These are phyloP conservation scores for Aquatica leii DNA, from an alignment of 2,888 invertebrate genomes.

Conservation along the genomic window DNA sequence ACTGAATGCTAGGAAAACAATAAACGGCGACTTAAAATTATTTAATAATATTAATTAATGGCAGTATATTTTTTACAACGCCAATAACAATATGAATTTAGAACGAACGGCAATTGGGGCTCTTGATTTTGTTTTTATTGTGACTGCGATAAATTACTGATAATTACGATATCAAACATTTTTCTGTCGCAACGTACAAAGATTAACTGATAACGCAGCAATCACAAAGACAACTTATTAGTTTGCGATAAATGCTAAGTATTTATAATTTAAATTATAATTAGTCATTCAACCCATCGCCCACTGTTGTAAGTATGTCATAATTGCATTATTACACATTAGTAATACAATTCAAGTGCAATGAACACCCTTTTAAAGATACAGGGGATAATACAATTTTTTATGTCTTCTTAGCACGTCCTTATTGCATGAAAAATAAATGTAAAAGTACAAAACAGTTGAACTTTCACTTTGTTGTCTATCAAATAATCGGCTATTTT, in stretches of 20 bases:
- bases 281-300: slow-evolving; percentile 6
- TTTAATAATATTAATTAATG: no score
- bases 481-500: slow-evolving; percentile 38
- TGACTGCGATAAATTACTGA: slow-evolving; percentile 26
- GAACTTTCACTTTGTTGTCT: slow-evolving; percentile 46
- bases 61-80: no score
- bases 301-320: background rate
- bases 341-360: no score
- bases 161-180: slow-evolving; percentile 26
- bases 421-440: slow-evolving; percentile 23
- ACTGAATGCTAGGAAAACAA: no score
- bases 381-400: background rate
- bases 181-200: slow-evolving; percentile 36
- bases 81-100: no score
- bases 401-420: slow-evolving; percentile 6
- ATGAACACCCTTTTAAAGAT: no score
- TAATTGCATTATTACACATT: no score
- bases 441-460: slow-evolving; percentile 27
- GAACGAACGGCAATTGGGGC: background rate
- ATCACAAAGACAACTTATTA: slow-evolving; percentile 27
- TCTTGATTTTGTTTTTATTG: slow-evolving; percentile 28
- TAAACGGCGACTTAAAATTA: no score
- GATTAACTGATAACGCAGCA: slow-evolving; percentile 32
- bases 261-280: slow-evolving; percentile 28
- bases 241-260: slow-evolving; percentile 20